Evolutionary conservation across 2,113 vertebrate genomes (phyloP).

Genomic region (Proteles cristata): DNA sequence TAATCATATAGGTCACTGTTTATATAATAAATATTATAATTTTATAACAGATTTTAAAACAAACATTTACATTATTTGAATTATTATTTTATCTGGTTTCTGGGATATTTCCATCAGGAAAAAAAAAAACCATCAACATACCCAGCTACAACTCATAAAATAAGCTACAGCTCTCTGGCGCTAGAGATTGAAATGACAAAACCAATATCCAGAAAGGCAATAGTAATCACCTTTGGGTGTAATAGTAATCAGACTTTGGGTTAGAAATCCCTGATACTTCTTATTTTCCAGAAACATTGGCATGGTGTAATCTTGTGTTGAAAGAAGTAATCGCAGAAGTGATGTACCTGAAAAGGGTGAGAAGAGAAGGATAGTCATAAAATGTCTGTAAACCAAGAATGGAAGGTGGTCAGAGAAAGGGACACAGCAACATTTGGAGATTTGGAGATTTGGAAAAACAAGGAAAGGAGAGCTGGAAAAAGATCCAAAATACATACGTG

Average conservation of each 20-base stretch:
- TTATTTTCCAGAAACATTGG: not conserved
- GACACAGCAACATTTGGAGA: not conserved
- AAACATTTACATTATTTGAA: not conserved
- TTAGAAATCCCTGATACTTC: not conserved
- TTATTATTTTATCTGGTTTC: not conserved
- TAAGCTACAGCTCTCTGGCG: not conserved
- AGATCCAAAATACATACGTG: not conserved
- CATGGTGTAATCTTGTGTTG: not conserved
- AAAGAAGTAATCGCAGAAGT: not conserved
- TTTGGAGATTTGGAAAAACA: not conserved
- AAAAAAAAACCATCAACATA: not conserved
- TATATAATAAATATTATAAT: not conserved
- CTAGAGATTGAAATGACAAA: conserved; percentile 14
- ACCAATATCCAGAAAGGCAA: not conserved
- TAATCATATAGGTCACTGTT: not conserved
- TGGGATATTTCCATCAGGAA: not conserved
- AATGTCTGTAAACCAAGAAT: not conserved
- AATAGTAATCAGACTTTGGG: not conserved
- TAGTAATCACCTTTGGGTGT: not conserved
- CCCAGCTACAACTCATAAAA: not conserved
- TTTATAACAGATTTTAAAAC: not conserved
- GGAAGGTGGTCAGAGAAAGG: not conserved
- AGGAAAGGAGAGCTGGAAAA: not conserved
- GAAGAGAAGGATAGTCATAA: not conserved
- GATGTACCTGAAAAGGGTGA: not conserved